Base-by-base conservation (phyloP, 2,113 vertebrate genomes). In the Syngnathus scovelli region DNA sequence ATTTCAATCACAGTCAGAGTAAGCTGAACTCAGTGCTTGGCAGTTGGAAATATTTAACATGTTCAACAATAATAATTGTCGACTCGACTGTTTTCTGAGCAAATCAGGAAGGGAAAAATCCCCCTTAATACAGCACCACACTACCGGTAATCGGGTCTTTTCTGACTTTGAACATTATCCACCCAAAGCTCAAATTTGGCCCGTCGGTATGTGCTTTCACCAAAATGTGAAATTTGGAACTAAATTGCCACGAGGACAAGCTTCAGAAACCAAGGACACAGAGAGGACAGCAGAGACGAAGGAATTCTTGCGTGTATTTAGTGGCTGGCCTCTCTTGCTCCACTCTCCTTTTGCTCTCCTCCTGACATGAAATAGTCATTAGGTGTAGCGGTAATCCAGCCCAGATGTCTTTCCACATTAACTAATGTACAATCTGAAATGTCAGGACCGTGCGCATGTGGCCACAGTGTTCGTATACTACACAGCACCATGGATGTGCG, bases 351-450 rank as follows among this genome's bases (percentile, higher is more conserved):
- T 23, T 71, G 48, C 72, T 79, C 74, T 70, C 66, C 59, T 83
- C 75, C 79, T 67, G 66, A 87, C 83, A 89, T 88, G 77, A 88
- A 89, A 89, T 85, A 87, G 82, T 88, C 78, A 89, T 89, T 89
- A 87, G 82, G 65, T 77, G 75, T 78, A 66, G 73, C 55, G 75
- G 81, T 86, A 85, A 88, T 84, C 83, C 81, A 74, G 81, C 74
- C 66, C 67, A 71, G 71, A 78, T 2, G 86, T 88, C 88, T 74
- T 69, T 76, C 72, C 75, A 65, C 81, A 83, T 89, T 84, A 87
- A 84, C 85, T 88, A 85, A 87, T 86, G 86, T 81, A 75, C 76
- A 79, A 41, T 62, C 60, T 82, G 83, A 83, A 56, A 78, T 0
- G 67, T 80, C 76, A 75, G 61, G 36, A 61, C 21, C 49, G 71